phyloP scores from a whole-genome alignment of 2,888 invertebrate species.

The Drosophila differens region DNA sequence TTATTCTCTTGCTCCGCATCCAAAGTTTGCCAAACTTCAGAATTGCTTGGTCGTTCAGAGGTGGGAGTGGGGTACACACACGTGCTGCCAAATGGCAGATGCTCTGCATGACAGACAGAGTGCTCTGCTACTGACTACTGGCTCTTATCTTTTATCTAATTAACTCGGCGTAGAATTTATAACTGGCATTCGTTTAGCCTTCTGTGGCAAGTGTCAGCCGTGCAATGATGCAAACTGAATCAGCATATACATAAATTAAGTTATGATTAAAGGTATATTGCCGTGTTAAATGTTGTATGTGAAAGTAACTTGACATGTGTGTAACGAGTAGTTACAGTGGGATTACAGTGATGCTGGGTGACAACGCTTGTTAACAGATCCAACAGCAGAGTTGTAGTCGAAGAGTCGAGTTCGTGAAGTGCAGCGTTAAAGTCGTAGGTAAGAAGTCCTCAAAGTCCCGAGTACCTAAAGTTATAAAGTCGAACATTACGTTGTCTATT shows the following conservation, averaged over 20 bases:
- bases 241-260: background rate
- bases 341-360: no score
- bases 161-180: slow-evolving; percentile 48
- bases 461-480: no score
- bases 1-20: slow-evolving; percentile 13
- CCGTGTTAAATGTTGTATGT: background rate
- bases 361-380: no score
- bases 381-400: no score
- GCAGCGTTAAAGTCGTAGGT: no score
- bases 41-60: background rate
- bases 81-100: slow-evolving; percentile 40
- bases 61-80: background rate
- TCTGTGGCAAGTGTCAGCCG: slow-evolving; percentile 20
- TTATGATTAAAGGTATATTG: background rate
- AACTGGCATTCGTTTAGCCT: slow-evolving; percentile 36
- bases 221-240: background rate
- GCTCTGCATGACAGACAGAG: slow-evolving; percentile 24
- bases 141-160: slow-evolving; percentile 43
- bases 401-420: no score
- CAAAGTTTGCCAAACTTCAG: slow-evolving; percentile 31
- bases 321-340: no score
- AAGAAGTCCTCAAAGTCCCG: no score
- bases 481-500: no score
- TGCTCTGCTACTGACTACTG: slow-evolving; percentile 24
- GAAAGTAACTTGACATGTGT: background rate